phyloP scores from a whole-genome alignment of 2,888 invertebrate species.

The Dicyrtoma fusca region DNA sequence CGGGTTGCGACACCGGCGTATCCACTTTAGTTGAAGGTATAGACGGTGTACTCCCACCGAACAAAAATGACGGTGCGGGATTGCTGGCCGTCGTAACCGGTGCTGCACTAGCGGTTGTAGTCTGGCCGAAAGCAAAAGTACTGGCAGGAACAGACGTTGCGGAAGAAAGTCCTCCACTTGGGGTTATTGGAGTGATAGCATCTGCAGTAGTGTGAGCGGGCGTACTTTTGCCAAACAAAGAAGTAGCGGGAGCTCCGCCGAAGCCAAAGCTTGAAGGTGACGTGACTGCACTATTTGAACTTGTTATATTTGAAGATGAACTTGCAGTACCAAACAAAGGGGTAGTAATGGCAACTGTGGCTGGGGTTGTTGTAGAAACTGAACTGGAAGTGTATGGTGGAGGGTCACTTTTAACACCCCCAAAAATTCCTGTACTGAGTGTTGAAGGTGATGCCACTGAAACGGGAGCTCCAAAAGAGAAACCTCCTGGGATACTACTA shows the following conservation, averaged over 20 bases:
- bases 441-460: not conserved
- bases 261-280: not conserved
- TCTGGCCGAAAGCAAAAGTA: slow-evolving; percentile 13
- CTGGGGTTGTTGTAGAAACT: not conserved
- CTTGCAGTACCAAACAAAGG: not conserved
- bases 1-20: not conserved
- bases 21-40: not conserved
- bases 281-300: not conserved
- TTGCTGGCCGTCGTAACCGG: not conserved
- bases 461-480: not conserved
- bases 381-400: not conserved
- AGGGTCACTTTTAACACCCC: not conserved
- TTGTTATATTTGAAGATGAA: not conserved
- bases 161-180: not conserved
- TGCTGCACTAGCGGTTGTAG: not conserved
- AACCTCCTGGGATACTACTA: not conserved
- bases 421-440: not conserved
- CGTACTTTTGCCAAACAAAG: slow-evolving; percentile 3
- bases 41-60: not conserved
- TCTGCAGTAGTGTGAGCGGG: not conserved
- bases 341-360: not conserved
- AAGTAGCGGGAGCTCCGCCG: not conserved
- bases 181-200: not conserved
- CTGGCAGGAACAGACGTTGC: not conserved
- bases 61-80: too few species aligned